These are phyloP conservation scores for Marronus borbonicus DNA, from an alignment of 2,888 invertebrate genomes.

Conservation along the genomic window DNA sequence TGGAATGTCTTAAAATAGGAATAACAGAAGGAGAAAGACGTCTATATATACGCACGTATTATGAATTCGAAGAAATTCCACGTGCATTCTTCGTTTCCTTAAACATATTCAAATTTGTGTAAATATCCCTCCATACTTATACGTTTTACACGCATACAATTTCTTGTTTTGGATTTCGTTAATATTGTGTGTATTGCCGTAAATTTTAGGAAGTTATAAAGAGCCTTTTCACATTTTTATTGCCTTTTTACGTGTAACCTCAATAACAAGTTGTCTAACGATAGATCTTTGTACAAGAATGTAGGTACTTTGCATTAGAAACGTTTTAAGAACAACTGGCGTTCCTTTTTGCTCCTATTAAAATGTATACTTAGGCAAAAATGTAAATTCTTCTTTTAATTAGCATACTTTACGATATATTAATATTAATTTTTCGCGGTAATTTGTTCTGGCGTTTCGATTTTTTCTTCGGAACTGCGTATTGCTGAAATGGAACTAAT, in stretches of 20 bases:
- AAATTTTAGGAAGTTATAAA: conserved; percentile 34
- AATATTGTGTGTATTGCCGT: conserved; percentile 16
- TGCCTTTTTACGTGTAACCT: conserved; percentile 13
- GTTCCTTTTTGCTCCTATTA: conserved; percentile 23
- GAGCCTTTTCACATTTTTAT: conserved; percentile 28
- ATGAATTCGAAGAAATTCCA: conserved; percentile 18
- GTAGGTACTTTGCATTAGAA: conserved; percentile 21
- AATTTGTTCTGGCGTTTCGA: conserved; percentile 10
- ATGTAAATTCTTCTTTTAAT: conserved; percentile 37
- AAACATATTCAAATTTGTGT: conserved; percentile 30
- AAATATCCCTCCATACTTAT: not conserved
- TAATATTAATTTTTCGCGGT: conserved; percentile 28
- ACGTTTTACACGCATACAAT: not conserved
- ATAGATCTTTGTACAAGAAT: not conserved
- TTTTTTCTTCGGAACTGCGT: conserved; percentile 9
- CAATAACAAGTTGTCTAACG: conserved; percentile 32
- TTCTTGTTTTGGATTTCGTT: not conserved
- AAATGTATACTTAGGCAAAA: not conserved
- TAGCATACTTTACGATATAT: conserved; percentile 32
- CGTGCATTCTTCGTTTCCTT: conserved; percentile 25
- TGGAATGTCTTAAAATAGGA: conserved; percentile 47
- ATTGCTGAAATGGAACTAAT: conserved; percentile 2
- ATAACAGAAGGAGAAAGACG: conserved; percentile 41
- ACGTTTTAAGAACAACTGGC: conserved; percentile 24
- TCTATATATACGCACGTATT: conserved; percentile 17